Evolutionary conservation across 2,113 vertebrate species (phyloP), one percentile per base, ranked within the genome.

Genomic region (Callocephalon fimbriatum): DNA sequence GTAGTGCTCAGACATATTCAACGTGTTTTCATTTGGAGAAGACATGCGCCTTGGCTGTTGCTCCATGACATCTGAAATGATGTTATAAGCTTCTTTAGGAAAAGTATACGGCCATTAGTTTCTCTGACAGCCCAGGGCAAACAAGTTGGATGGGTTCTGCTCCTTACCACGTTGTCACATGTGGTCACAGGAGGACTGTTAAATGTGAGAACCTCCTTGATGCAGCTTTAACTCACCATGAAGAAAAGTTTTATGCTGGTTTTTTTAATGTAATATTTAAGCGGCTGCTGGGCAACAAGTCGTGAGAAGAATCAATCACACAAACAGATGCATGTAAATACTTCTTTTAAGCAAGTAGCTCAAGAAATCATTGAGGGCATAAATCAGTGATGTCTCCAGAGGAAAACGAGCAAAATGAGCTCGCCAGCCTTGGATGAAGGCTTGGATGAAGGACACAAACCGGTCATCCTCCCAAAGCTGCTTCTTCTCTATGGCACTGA

Each of bases 71-170:
- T 65, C 56, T 71, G 38, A 68, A 93, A 61, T 25, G 13, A 77
- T 79, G 50, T 72, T 85, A 81, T 73, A 35, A 29, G 53, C 77
- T 92, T 95, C 91, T 92, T 88, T 70, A 81, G 78, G 70, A 56
- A 90, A 96, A 90, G 75, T 45, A 72, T 63, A 53, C 0, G 10
- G 59, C 79, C 71, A 86, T 59, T 53, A 82, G 27, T 94, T 96
- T 97, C 78, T 88, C 88, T 90, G 90, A 94, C 87, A 96, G 68
- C 72, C 63, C 75, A 83, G 94, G 40, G 37, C 74, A 95, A 94
- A 62, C 5, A 45, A 91, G 76, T 54, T 84, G 75, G 76, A 90
- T 80, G 71, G 35, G 29, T 75, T 66, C 11, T 71, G 82, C 68
- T 90, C 37, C 51, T 68, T 62, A 81, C 53, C 22, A 14, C 8